Evolutionary conservation across 2,888 invertebrate species (phyloP), one percentile per base, ranked within the genome.

Genomic region (Phaedon cochleariae): DNA sequence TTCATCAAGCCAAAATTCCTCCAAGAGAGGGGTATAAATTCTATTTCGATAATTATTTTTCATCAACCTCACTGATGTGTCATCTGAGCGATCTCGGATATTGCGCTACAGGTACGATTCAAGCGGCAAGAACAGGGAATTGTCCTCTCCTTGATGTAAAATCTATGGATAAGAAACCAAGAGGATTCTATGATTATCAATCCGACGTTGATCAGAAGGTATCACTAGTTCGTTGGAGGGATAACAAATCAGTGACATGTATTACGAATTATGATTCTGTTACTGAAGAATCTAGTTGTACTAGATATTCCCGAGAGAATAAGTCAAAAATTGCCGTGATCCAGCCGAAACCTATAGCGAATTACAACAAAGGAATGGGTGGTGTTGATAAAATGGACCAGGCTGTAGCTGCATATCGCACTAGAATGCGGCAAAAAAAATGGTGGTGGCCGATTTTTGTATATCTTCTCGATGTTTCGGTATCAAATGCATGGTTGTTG

Each of bases 401-500:
- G 20, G 48, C 48, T 2, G 48, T 48, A 48, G 20, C 20, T 26
- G 3, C 26, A 26, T 26, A 26, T 26, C 26, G 26, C 26, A 26
- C 26, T 6, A 26, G 26, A 6, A 26, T 26, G 3, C 26, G 26
- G 6, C 26, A 26, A 26, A 26, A 26, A 26, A 26, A 26, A 5
- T 3, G 26, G 3, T 3, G 26, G 3, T n/a, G n/a, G n/a, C n/a
- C n/a, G n/a, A n/a, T n/a, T n/a, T n/a, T n/a, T n/a, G n/a, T n/a
- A n/a, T n/a, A 26, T 26, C 26, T 26, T 26, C 26, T 48, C 48
- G 48, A 48, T 48, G 48, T 48, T 20, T 21, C 20, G 18, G 48
- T 20, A 48, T 48, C 48, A 12, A 48, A 48, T 48, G 48, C 48
- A 48, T 48, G 48, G 48, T 48, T 20, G 48, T 48, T 48, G 48